Evolutionary conservation across 2,888 invertebrate species (phyloP), one percentile per base, ranked within the genome.

Genomic region (Dorcus hopei): DNA sequence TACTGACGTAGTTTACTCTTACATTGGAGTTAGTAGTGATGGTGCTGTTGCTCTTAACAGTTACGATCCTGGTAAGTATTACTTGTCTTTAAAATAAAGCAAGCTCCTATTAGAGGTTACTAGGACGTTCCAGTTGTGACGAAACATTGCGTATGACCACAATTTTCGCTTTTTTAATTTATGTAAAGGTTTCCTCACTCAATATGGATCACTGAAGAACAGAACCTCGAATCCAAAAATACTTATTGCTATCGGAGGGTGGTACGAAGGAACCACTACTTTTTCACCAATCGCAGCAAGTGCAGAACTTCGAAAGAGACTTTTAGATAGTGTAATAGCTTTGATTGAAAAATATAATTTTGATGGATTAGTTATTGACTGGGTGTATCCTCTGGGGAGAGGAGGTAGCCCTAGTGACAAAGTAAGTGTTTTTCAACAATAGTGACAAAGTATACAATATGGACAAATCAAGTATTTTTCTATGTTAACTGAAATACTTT

Each of bases 1-100:
- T 72, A 90, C 91, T 0, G 91, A 92, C 70, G 55, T 89, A 47
- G 82, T 90, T 9, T 93, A 91, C 70, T 78, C 87, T 0, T 93
- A 93, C 70, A 82, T 85, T 33, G 91, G 90, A 0, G 78, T 91
- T 8, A 73, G 81, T 42, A 57, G 71, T 1, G 74, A 80, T 41
- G 85, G 45, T 8, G 76, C 73, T 26, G 2, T 26, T 26, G 4
- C 1, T 5, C 26, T 26, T 2, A 26, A 26, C 5, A 26, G 26
- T 26, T 3, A 26, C 26, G 26, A 26, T 26, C 26, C 26, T 4
- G 2, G 26, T 26, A 4, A 26, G 26, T 4, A 26, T 26, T 26
- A 5, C 26, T 26, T 26, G 26, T 26, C 3, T 26, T 26, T 4
- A 26, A 26, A 26, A 26, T 4, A 26, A 26, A 26, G 5, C 26